Conservation (phyloP, 1,140 invertebrate genomes). For the Polypedilum pembai region DNA sequence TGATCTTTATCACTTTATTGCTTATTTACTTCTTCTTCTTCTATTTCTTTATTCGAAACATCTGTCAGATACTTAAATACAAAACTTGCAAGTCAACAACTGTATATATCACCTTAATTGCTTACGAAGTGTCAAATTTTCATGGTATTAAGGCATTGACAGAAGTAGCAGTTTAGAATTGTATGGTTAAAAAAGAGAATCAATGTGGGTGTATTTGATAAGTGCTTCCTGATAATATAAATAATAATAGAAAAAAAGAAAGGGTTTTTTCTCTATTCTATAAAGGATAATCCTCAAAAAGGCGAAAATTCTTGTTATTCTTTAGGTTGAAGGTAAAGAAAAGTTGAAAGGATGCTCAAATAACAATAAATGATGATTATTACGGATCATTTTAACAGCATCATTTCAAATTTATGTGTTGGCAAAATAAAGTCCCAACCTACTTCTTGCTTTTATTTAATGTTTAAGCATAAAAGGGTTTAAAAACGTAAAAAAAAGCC, state of each 20-base stretch:
- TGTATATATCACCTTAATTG: no score
- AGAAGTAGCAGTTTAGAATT: neutral
- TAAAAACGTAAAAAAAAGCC: neutral
- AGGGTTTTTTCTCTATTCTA: neutral
- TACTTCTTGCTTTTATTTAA: neutral
- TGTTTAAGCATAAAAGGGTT: conserved; percentile 11
- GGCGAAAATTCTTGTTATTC: neutral
- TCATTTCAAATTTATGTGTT: neutral
- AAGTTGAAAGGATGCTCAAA: conserved; percentile 9
- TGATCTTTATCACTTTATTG: conserved; percentile 7
- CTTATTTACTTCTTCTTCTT: neutral
- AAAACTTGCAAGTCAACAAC: no score
- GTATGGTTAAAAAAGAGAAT: conserved; percentile 4
- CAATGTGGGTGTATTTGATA: conserved; percentile 25
- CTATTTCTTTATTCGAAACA: neutral
- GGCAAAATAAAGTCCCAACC: conserved; percentile 25
- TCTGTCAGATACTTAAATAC: neutral
- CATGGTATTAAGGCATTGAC: neutral
- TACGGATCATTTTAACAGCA: conserved; percentile 26
- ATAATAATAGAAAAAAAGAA: neutral
- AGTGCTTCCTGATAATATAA: conserved; percentile 21
- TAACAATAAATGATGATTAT: conserved; percentile 1
- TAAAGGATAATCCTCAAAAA: neutral
- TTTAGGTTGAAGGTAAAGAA: neutral
- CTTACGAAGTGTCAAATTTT: no score